Evolutionary conservation across 2,113 vertebrate species (phyloP).

Genomic region (Myotis davidii): DNA sequence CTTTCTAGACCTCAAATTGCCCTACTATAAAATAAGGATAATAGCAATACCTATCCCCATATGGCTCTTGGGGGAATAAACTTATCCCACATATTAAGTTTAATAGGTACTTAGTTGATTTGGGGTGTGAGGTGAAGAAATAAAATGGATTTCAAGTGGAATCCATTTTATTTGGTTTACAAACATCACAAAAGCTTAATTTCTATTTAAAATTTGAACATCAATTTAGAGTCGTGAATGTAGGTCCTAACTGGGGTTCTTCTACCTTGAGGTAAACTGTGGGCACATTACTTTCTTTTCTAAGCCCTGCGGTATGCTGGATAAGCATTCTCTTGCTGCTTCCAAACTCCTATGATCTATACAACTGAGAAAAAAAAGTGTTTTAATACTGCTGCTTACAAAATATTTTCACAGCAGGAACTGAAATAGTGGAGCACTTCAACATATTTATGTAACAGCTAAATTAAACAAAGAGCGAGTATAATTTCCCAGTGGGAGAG

Average conservation of each 20-base stretch:
- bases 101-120: not conserved
- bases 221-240: not conserved
- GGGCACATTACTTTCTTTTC: not conserved
- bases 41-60: not conserved
- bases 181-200: constrained; percentile 4
- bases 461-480: constrained; percentile 67
- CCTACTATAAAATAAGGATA: not conserved
- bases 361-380: not conserved
- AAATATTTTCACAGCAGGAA: constrained; percentile 75
- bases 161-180: not conserved
- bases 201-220: constrained; percentile 45
- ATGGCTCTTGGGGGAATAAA: not conserved
- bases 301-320: not conserved
- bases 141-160: constrained; percentile 12
- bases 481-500: constrained; percentile 62
- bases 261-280: not conserved
- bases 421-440: constrained; percentile 65
- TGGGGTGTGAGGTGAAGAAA: not conserved
- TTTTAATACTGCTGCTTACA: constrained; percentile 59
- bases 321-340: not conserved
- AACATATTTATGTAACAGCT: constrained; percentile 70
- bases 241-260: not conserved
- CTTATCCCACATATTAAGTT: not conserved
- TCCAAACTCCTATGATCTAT: constrained; percentile 44
- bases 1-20: not conserved